These are phyloP conservation scores for Rosalia funebris DNA, from an alignment of 2,888 invertebrate genomes.

Conservation along the genomic window DNA sequence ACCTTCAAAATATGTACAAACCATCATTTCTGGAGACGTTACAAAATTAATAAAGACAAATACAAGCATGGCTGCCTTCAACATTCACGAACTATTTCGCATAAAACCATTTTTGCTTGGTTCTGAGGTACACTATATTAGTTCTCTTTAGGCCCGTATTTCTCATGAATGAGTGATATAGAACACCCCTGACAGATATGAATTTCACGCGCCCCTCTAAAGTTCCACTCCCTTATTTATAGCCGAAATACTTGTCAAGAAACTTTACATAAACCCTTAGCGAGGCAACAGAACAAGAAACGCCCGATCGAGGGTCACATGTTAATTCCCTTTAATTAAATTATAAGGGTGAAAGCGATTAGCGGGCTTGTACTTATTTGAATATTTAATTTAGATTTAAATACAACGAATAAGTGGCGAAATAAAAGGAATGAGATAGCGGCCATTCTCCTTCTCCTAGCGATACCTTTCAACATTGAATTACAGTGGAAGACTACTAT, in stretches of 20 bases:
- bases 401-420: conserved; percentile 7
- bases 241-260: conserved; percentile 9
- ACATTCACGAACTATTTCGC: too few species aligned
- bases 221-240: conserved; percentile 9
- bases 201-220: neutral
- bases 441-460: too few species aligned
- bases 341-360: conserved; percentile 29
- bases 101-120: too few species aligned
- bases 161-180: neutral
- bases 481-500: too few species aligned
- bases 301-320: conserved; percentile 16
- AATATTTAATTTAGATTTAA: conserved; percentile 28
- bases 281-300: conserved; percentile 12
- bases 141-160: neutral
- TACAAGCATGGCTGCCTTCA: too few species aligned
- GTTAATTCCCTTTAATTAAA: conserved; percentile 31
- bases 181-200: conserved; percentile 4
- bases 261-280: conserved; percentile 20
- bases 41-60: too few species aligned
- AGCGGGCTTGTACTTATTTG: conserved; percentile 22
- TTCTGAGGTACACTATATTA: too few species aligned
- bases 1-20: too few species aligned
- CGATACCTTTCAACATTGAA: too few species aligned
- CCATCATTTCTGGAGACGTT: too few species aligned
- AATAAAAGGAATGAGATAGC: too few species aligned